These are phyloP conservation scores for Rhamnusium bicolor DNA, from an alignment of 2,888 invertebrate species.

Conservation along the genomic window DNA sequence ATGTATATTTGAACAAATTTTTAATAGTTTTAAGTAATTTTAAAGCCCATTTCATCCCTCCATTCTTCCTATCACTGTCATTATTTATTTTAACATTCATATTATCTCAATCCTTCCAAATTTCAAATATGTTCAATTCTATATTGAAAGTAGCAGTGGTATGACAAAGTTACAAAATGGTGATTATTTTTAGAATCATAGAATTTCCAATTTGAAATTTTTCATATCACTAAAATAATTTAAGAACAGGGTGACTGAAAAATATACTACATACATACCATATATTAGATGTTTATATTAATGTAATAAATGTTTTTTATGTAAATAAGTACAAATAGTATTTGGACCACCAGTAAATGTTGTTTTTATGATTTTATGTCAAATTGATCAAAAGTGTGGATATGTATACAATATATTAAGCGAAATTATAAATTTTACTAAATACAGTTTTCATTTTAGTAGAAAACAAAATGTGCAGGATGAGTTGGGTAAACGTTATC, in stretches of 20 bases:
- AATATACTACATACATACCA: constrained; percentile 49
- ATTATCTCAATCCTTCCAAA: constrained; percentile 48
- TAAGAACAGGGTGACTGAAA: constrained; percentile 51
- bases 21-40: constrained; percentile 56
- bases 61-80: constrained; percentile 48
- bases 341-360: constrained; percentile 41
- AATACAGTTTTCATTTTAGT: not conserved
- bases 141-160: constrained; percentile 12
- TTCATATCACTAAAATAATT: constrained; percentile 31
- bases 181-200: constrained; percentile 34
- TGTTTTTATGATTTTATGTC: constrained; percentile 35
- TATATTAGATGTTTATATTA: constrained; percentile 52
- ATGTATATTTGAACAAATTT: constrained; percentile 61
- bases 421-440: not conserved
- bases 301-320: constrained; percentile 51
- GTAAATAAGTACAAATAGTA: constrained; percentile 53
- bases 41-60: constrained; percentile 59
- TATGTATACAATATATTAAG: not conserved
- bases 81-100: constrained; percentile 52
- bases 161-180: constrained; percentile 44
- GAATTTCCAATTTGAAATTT: constrained; percentile 42
- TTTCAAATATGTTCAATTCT: constrained; percentile 32
- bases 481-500: no score
- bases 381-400: not conserved
- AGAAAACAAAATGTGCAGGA: not conserved